Evolutionary conservation across 2,113 vertebrate species (phyloP), one percentile per base, ranked within the genome.

Genomic region (Lathamus discolor): DNA sequence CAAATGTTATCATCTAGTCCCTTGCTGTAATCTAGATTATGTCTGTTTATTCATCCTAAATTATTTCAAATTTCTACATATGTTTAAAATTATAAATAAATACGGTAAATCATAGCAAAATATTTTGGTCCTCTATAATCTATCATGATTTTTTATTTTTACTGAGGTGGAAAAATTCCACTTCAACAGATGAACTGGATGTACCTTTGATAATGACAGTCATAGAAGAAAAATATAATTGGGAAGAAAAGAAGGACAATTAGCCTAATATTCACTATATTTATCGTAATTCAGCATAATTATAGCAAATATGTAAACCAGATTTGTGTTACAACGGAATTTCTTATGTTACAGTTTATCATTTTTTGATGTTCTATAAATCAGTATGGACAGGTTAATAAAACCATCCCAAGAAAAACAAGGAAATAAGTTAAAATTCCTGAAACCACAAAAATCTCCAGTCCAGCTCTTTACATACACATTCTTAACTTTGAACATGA

Each of bases 121-220:
- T 70, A 52, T 73, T 70, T 91, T 67, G 7, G 3, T 59, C 25
- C 19, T 81, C 8, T 63, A 8, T 20, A 74, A 91, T 84, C 81
- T 77, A 66, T 70, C 24, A 67, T 37, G 5, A 3, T 91, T 91
- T 74, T 89, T 9, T 54, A 23, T 46, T 86, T 86, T 86, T 84
- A 41, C 69, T 81, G 46, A 86, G 62, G 37, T 86, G 27, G 41
- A 96, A 91, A 84, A 54, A 74, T 33, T 57, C 17, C 48, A 35
- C 66, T 14, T 68, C 35, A 86, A 62, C 10, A 85, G 28, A 61
- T 43, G n/a, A 92, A 83, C 16, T 66, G n/a, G 3, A 23, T 64
- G 5, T 76, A 23, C 17, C 14, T 92, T 86, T 90, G 39, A 44
- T 54, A 81, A 77, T 61, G 72, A 67, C 15, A 90, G n/a, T 23